Conservation (phyloP, 2,113 vertebrate genomes). For the Brachypteracias leptosomus region DNA sequence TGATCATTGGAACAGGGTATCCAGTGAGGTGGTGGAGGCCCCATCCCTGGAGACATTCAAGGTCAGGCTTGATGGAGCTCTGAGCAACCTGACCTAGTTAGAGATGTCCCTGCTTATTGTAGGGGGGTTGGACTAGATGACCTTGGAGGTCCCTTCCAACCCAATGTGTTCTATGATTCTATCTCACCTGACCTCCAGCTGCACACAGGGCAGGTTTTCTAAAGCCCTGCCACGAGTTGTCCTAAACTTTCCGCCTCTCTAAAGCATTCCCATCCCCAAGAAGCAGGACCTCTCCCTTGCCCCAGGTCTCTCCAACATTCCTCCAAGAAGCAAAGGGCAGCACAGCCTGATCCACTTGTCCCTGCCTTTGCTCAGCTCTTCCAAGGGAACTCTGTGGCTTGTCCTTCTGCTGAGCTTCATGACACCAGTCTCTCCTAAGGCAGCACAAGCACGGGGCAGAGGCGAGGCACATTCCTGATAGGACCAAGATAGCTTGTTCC, state of each 20-base stretch:
- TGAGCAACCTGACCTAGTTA: no score
- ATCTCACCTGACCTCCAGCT: not conserved
- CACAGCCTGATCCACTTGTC: not conserved
- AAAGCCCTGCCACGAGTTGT: rapidly evolving
- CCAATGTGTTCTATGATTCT: no score
- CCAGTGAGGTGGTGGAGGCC: no score
- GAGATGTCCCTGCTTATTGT: no score
- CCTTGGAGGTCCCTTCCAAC: no score
- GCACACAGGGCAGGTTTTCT: not conserved
- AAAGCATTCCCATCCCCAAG: not conserved
- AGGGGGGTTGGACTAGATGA: no score
- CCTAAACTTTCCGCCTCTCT: not conserved
- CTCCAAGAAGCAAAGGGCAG: not conserved
- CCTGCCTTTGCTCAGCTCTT: not conserved
- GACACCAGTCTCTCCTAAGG: slow-evolving; percentile 26
- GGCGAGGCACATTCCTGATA: slow-evolving; percentile 61
- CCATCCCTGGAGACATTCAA: no score
- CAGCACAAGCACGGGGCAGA: slow-evolving; percentile 51
- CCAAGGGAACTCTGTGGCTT: not conserved
- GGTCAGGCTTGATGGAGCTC: no score
- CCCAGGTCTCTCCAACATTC: not conserved
- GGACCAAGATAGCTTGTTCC: slow-evolving; percentile 72
- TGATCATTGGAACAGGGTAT: no score
- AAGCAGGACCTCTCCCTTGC: not conserved
- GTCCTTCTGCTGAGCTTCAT: not conserved